Percentiles rank a stretch among this genome's conserved stretches.
Conservation (phyloP, 2,888 invertebrate genomes). For the Nymphalis c-album region DNA sequence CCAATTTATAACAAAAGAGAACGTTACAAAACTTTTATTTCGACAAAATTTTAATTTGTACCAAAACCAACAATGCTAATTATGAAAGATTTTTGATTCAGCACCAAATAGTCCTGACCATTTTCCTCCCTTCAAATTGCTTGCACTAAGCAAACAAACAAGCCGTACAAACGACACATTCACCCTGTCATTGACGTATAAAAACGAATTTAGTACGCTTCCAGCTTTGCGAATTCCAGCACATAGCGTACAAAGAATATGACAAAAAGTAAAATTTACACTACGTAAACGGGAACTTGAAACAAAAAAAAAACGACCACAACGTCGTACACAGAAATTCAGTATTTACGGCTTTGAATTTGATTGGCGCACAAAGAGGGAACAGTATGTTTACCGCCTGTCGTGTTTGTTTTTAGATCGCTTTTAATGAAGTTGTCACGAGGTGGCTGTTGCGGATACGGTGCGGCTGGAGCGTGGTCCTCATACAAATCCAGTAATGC, state of each 20-base stretch:
- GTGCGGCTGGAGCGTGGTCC: slow-evolving; percentile 15
- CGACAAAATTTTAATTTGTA: too few relatives aligned
- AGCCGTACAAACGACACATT: slow-evolving; percentile 2
- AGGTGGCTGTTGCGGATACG: slow-evolving; percentile 20
- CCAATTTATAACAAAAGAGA: too few relatives aligned
- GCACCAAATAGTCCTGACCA: not conserved
- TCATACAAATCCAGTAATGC: slow-evolving; percentile 1
- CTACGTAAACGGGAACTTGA: slow-evolving; percentile 21
- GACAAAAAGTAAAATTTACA: slow-evolving; percentile 34
- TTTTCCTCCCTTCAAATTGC: slow-evolving; percentile 12
- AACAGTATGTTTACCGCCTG: slow-evolving; percentile 44
- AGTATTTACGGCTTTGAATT: slow-evolving; percentile 45
- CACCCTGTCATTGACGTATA: slow-evolving; percentile 14
- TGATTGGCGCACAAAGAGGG: slow-evolving; percentile 64
- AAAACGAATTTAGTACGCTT: slow-evolving; percentile 27
- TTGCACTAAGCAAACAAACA: slow-evolving; percentile 12
- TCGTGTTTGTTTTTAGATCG: slow-evolving; percentile 53
- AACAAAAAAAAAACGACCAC: slow-evolving; percentile 29
- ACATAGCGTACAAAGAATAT: slow-evolving; percentile 32
- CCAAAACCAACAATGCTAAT: not conserved
- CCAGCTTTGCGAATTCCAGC: slow-evolving; percentile 26
- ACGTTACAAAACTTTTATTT: too few relatives aligned
- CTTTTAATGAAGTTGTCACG: slow-evolving; percentile 66
- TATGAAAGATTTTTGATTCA: not conserved
- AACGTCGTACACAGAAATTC: slow-evolving; percentile 30